Evolutionary conservation across 2,113 vertebrate species (phyloP).

Genomic region (Chaetodon auriga): DNA sequence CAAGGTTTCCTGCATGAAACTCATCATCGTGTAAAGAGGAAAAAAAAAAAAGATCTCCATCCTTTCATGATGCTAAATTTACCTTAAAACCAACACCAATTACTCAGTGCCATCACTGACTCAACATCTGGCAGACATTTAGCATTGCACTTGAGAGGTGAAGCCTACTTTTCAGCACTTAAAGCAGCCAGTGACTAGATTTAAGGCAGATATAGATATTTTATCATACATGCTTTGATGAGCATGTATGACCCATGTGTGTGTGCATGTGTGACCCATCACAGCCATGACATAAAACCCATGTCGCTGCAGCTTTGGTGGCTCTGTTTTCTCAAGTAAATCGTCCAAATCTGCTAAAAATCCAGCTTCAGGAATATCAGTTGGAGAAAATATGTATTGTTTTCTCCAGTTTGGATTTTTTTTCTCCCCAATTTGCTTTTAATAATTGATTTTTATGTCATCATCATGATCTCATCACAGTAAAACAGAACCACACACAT

Average conservation of each 20-base stretch:
- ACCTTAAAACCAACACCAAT: slow-evolving; percentile 48
- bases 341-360: slow-evolving; percentile 5
- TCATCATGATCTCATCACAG: slow-evolving; percentile 35
- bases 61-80: slow-evolving; percentile 54
- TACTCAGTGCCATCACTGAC: slow-evolving; percentile 41
- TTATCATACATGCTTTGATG: neutral
- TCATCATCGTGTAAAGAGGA: slow-evolving; percentile 27
- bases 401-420: neutral
- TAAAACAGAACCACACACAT: slow-evolving; percentile 37
- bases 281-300: neutral
- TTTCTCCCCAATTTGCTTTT: neutral
- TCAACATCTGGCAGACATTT: slow-evolving; percentile 51
- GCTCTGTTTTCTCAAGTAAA: neutral
- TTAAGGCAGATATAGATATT: slow-evolving; percentile 2
- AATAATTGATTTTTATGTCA: slow-evolving; percentile 16
- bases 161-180: slow-evolving; percentile 8
- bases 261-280: too few species aligned
- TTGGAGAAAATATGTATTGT: neutral
- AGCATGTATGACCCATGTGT: too few species aligned
- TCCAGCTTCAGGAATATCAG: neutral
- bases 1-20: slow-evolving; percentile 19
- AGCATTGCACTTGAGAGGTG: neutral
- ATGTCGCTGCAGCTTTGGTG: neutral
- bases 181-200: neutral
- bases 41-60: slow-evolving; percentile 9